phyloP scores from a whole-genome alignment of 2,888 invertebrate genomes.

The Meghimatium bilineatum region DNA sequence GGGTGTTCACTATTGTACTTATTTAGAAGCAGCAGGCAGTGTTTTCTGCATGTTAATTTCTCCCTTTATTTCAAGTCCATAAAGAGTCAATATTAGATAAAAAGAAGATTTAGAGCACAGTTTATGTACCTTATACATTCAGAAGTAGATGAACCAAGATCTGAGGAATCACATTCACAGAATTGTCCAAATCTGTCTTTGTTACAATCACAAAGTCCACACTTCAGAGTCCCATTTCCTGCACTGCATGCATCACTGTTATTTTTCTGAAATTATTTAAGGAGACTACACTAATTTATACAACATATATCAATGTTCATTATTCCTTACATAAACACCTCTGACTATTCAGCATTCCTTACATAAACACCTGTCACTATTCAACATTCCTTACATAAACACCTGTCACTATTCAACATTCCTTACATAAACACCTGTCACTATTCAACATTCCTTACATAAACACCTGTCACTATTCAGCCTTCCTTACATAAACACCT shows the following conservation, averaged over 20 bases:
- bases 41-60: too few species aligned
- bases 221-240: constrained; percentile 86
- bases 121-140: constrained; percentile 66
- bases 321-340: too few species aligned
- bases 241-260: constrained; percentile 83
- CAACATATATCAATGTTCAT: background rate
- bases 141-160: constrained; percentile 51
- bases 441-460: too few species aligned
- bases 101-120: too few species aligned
- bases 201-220: constrained; percentile 91
- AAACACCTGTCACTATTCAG: too few species aligned
- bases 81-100: too few species aligned
- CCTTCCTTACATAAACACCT: too few species aligned
- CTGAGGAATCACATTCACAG: constrained; percentile 87
- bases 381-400: background rate
- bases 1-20: too few species aligned
- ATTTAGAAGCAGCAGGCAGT: too few species aligned
- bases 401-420: too few species aligned
- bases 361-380: background rate
- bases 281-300: background rate
- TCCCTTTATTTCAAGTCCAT: too few species aligned
- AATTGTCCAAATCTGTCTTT: constrained; percentile 84
- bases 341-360: background rate
- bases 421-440: too few species aligned
- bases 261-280: constrained; percentile 75